Conservation (phyloP, 2,797 vertebrate genomes). For the Odontamblyopus rebecca region DNA sequence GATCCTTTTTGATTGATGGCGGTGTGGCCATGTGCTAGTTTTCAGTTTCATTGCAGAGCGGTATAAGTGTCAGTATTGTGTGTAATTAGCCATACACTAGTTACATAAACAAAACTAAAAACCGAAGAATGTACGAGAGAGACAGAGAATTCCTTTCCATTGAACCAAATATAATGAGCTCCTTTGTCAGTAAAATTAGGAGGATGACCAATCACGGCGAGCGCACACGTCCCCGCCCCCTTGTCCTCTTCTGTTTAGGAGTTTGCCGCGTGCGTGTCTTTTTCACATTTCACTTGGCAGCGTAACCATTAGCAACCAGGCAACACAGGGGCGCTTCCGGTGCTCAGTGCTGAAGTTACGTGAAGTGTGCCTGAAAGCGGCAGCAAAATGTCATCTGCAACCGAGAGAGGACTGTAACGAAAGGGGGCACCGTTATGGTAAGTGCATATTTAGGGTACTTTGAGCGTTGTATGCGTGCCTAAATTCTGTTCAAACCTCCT, state of each 20-base stretch:
- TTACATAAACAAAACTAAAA: neutral
- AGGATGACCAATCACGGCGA: neutral
- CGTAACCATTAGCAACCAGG: slow-evolving; percentile 59
- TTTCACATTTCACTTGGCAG: slow-evolving; percentile 34
- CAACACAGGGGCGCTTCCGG: slow-evolving; percentile 56
- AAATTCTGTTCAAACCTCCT: neutral
- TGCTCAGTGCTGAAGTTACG: slow-evolving; percentile 17
- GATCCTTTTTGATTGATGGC: neutral
- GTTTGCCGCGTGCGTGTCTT: neutral
- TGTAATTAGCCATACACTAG: neutral
- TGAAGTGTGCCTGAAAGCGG: slow-evolving; percentile 15
- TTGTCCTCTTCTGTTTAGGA: slow-evolving; percentile 7
- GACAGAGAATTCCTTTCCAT: slow-evolving; percentile 23
- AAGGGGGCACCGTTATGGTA: neutral
- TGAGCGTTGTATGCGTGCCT: neutral
- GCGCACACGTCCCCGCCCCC: slow-evolving; percentile 8
- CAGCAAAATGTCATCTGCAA: slow-evolving; percentile 12
- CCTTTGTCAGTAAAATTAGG: slow-evolving; percentile 6
- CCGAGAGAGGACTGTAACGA: neutral
- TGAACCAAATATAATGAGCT: slow-evolving; percentile 16
- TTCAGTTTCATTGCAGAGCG: neutral
- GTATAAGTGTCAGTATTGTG: neutral
- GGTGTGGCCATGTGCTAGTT: neutral
- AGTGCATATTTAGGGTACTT: neutral
- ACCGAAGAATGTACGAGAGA: neutral